Evolutionary conservation across 64 coral and sea anemone species (phyloP).

Genomic region (Astreopora myriophthalma): DNA sequence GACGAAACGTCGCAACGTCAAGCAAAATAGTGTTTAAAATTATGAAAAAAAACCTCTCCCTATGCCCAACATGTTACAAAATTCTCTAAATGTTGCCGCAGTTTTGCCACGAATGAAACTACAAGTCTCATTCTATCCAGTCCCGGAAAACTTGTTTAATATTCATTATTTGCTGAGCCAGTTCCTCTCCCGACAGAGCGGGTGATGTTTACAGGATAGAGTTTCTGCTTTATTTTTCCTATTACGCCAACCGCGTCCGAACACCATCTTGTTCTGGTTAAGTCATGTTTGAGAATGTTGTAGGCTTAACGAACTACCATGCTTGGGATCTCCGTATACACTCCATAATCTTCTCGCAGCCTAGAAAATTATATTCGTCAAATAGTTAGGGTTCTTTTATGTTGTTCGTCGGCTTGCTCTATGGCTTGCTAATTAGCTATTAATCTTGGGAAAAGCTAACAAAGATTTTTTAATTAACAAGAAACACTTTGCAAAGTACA

Average conservation of each 20-base stretch:
- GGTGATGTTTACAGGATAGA: constrained; percentile 21
- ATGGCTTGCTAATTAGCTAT: constrained; percentile 89
- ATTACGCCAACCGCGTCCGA: background rate
- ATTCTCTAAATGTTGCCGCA: background rate
- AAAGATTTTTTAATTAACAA: constrained; percentile 99
- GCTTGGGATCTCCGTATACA: background rate
- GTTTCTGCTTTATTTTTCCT: constrained; percentile 12
- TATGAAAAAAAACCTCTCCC: background rate
- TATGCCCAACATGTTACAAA: background rate
- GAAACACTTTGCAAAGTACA: constrained; percentile 87
- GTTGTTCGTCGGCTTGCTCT: constrained; percentile 80
- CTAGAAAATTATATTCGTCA: constrained; percentile 68
- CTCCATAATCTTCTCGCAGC: constrained; percentile 58
- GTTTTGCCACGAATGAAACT: background rate
- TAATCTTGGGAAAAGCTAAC: constrained; percentile 96
- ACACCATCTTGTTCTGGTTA: background rate
- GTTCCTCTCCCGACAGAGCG: constrained; percentile 47
- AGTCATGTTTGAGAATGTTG: background rate
- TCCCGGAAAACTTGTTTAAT: constrained; percentile 21
- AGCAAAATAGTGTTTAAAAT: background rate
- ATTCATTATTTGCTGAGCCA: constrained; percentile 26
- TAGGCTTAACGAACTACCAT: background rate
- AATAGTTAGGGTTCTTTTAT: constrained; percentile 38
- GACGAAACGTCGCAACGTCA: background rate
- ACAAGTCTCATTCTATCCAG: background rate